Conservation (phyloP, 1,140 invertebrate genomes). For the Sarcophaga peregrina region DNA sequence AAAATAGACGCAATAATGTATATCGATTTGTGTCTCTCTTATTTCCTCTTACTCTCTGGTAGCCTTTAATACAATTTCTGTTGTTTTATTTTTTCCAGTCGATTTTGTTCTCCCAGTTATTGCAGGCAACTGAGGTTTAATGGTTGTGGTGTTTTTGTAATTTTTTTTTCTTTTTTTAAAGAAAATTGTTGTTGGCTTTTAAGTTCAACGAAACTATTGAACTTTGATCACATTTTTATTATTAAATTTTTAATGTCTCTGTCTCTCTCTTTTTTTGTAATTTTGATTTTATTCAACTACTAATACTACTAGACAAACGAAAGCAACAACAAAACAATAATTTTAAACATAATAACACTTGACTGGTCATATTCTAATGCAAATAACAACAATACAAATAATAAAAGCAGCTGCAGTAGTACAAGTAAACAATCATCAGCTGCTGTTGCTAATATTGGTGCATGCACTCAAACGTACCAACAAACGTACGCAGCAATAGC, state of each 20-base stretch:
- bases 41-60: too few relatives aligned
- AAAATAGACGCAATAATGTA: neutral
- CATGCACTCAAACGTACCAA: too few relatives aligned
- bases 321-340: conserved; percentile 6
- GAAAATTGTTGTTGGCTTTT: neutral
- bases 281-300: neutral
- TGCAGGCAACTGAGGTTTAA: neutral
- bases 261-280: neutral
- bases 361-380: conserved; percentile 18
- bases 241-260: neutral
- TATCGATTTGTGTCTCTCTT: neutral
- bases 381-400: neutral
- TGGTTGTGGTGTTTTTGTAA: neutral
- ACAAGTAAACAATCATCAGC: too few relatives aligned
- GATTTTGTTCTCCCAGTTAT: neutral
- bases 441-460: too few relatives aligned
- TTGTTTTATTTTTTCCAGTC: too few relatives aligned
- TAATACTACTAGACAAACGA: neutral
- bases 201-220: conserved; percentile 40
- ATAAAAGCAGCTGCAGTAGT: neutral
- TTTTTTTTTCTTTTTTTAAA: too few relatives aligned
- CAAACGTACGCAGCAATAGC: neutral
- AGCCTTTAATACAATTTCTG: too few relatives aligned
- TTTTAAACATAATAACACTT: conserved; percentile 33
- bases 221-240: neutral